Percentiles rank a stretch among this genome's conserved stretches.
These are phyloP conservation scores for Dilophus febrilis DNA, from an alignment of 2,888 invertebrate genomes.

Conservation along the genomic window DNA sequence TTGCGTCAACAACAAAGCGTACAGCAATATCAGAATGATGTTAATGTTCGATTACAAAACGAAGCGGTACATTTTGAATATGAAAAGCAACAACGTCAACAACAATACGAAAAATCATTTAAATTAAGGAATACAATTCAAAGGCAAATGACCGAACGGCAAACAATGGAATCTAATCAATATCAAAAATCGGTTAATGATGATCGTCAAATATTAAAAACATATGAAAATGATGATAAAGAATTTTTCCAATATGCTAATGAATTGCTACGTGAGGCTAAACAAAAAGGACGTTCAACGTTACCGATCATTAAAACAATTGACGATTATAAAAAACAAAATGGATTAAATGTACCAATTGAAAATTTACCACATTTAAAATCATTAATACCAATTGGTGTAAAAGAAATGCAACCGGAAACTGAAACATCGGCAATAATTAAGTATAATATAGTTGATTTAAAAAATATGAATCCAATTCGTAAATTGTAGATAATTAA, in stretches of 20 bases:
- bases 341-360: too few species aligned
- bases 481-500: too few species aligned
- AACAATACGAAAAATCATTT: slow-evolving; percentile 13
- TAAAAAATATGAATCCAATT: too few species aligned
- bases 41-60: slow-evolving; percentile 21
- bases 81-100: slow-evolving; percentile 15
- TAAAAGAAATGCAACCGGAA: too few species aligned
- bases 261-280: slow-evolving; percentile 18
- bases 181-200: too few species aligned
- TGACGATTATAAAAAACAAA: slow-evolving; percentile 16
- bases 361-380: too few species aligned
- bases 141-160: slow-evolving; percentile 12
- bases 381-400: too few species aligned
- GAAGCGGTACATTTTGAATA: slow-evolving; percentile 16
- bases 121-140: slow-evolving; percentile 7
- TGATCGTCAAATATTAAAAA: slow-evolving; percentile 13
- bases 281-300: slow-evolving; percentile 19
- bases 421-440: too few species aligned
- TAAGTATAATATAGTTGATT: too few species aligned
- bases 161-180: too few species aligned
- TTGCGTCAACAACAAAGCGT: slow-evolving; percentile 3
- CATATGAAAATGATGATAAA: slow-evolving; percentile 15
- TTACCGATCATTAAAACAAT: slow-evolving; percentile 21
- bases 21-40: slow-evolving; percentile 15
- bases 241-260: slow-evolving; percentile 21